phyloP scores from a whole-genome alignment of 2,888 invertebrate genomes.

The Erynnis tages region DNA sequence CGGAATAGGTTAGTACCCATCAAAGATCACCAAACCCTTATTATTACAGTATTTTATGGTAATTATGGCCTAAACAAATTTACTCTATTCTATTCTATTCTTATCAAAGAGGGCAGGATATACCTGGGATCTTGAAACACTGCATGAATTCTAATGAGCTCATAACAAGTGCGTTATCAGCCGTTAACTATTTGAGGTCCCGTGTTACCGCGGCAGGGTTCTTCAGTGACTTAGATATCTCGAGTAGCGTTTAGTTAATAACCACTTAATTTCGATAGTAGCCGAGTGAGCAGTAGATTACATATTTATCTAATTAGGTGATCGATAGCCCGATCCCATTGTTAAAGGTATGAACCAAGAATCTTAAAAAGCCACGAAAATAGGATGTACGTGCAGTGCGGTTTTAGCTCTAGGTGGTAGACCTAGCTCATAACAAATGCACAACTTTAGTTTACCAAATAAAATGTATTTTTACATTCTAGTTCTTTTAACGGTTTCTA shows the following conservation, averaged over 20 bases:
- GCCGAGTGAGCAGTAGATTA: conserved; percentile 43
- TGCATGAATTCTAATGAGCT: conserved; percentile 6
- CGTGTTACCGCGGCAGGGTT: conserved; percentile 26
- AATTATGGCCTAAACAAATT: too few species aligned
- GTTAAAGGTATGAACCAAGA: conserved; percentile 29
- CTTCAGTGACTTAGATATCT: conserved; percentile 21
- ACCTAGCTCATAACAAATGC: not conserved
- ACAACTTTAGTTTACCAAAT: not conserved
- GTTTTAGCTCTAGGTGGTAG: not conserved
- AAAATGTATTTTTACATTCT: conserved; percentile 28
- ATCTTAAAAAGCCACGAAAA: conserved; percentile 11
- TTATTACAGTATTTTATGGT: too few species aligned
- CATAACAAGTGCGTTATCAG: conserved; percentile 3
- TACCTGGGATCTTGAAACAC: not conserved
- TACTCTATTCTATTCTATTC: too few species aligned
- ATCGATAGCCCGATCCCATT: conserved; percentile 51
- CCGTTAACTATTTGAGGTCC: conserved; percentile 17
- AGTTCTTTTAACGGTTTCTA: conserved; percentile 13
- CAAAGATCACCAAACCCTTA: too few species aligned
- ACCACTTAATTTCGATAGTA: conserved; percentile 34
- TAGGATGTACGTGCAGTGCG: conserved; percentile 10
- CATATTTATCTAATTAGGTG: conserved; percentile 65
- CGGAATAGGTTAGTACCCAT: too few species aligned
- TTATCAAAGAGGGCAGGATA: too few species aligned
- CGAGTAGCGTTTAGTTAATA: conserved; percentile 26